phyloP scores from a whole-genome alignment of 2,113 vertebrate species.

The Anguilla rostrata region DNA sequence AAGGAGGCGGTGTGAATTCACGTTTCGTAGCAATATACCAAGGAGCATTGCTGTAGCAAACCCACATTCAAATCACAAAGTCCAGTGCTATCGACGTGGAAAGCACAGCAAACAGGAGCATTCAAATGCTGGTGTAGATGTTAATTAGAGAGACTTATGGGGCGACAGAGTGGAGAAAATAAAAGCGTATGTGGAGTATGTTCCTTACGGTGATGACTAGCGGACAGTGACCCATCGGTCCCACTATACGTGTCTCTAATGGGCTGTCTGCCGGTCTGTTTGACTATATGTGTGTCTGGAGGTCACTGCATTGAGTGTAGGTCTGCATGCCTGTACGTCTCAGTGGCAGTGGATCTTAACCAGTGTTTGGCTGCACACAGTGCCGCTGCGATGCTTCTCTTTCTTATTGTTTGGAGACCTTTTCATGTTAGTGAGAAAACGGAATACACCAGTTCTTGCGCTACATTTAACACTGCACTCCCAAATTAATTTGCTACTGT shows the following conservation, averaged over 20 bases:
- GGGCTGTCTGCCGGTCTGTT: background rate
- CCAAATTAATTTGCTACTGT: too few relatives aligned
- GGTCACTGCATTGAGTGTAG: too few relatives aligned
- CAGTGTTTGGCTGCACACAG: background rate
- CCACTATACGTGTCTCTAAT: too few relatives aligned
- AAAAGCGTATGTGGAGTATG: too few relatives aligned
- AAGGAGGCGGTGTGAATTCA: background rate
- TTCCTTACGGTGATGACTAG: background rate
- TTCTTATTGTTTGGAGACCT: too few relatives aligned
- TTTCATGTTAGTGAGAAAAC: too few relatives aligned
- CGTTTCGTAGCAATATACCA: constrained; percentile 13
- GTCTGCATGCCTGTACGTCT: background rate
- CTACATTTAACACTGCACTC: too few relatives aligned
- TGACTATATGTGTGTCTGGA: background rate
- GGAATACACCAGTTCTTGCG: too few relatives aligned
- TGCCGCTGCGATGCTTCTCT: too few relatives aligned
- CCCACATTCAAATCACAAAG: constrained; percentile 35
- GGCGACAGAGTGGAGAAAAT: too few relatives aligned
- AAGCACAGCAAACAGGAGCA: constrained; percentile 38
- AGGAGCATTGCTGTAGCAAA: background rate
- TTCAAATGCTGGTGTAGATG: constrained; percentile 46
- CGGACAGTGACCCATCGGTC: background rate
- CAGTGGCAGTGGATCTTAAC: too few relatives aligned
- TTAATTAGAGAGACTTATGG: constrained; percentile 16
- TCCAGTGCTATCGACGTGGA: constrained; percentile 36